Percentiles rank a stretch among this genome's conserved stretches.
These are phyloP conservation scores for Scyliorhinus canicula DNA, from an alignment of 2,797 vertebrate species.

Conservation along the genomic window DNA sequence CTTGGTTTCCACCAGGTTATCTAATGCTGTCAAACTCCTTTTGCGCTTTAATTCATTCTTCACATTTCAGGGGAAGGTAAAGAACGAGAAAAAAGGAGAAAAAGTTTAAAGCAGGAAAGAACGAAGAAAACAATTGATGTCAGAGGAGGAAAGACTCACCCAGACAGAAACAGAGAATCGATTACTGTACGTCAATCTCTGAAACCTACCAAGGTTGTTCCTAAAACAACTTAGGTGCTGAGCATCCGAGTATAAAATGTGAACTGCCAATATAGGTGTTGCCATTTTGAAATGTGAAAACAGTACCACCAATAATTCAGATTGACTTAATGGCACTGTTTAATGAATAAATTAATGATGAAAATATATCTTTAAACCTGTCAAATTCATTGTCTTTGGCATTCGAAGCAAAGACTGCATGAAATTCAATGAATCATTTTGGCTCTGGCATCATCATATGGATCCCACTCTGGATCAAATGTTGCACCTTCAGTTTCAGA, in stretches of 20 bases:
- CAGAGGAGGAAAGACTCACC: background rate
- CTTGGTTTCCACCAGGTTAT: background rate
- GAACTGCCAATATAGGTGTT: background rate
- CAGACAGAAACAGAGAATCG: background rate
- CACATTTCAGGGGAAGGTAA: background rate
- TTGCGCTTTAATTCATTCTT: background rate
- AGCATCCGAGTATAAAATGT: background rate
- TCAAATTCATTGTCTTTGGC: background rate
- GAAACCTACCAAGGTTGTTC: background rate
- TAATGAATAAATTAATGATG: background rate
- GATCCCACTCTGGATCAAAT: no score
- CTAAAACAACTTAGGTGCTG: no score
- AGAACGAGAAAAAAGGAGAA: background rate
- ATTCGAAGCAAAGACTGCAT: no score
- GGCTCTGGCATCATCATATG: no score
- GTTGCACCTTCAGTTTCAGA: no score
- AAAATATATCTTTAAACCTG: background rate
- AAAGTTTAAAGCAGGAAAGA: background rate
- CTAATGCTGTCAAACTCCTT: background rate
- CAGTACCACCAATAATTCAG: background rate
- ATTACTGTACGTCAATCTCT: background rate
- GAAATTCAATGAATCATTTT: no score
- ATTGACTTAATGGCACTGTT: no score
- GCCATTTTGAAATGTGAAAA: background rate
- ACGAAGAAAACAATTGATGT: background rate